Base-by-base conservation (phyloP, 2,113 vertebrate genomes). In the Piprites chloris region DNA sequence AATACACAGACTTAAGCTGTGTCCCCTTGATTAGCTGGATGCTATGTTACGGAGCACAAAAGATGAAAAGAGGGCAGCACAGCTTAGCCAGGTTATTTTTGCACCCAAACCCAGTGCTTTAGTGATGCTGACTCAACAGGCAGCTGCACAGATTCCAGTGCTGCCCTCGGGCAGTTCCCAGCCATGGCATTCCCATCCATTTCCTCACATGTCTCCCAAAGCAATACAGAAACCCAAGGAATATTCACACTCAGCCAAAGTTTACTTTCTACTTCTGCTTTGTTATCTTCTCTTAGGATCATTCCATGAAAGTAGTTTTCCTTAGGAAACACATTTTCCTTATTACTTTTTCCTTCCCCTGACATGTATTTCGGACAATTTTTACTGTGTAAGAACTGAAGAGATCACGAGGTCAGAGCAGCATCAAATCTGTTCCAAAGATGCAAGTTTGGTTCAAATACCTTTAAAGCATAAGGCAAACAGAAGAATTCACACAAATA, bases 381-480 rank as follows among this genome's bases (percentile, higher is more conserved):
- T 76, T 39, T 33, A 39, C 24, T 44, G 35, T n/a, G 59, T 24
- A 86, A 78, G 26, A 79, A 53, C 49, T 33, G 32, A 75, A 52
- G 49, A 75, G 50, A 37, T 67, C 59, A 71, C 0, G 3, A 80
- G n/a, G 79, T 37, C 33, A 79, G 37, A 41, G 42, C 28, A 85
- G 49, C 27, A 52, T 7, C 20, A 56, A n/a, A 33, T 76, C 67
- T 74, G 50, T 58, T 46, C 37, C 63, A 88, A 77, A 73, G 55
- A 71, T n/a, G 24, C 22, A 71, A 28, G 19, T 76, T 94, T 66
- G 47, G 26, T 27, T 82, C 53, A 62, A 87, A 46, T 50, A 33
- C 28, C 41, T 79, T 80, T 46, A 14, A 80, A 95, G 23, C 12
- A 68, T 12, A 85, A 91, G 90, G 68, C 39, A 77, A 89, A 89